These are phyloP conservation scores for Petroica traversi DNA, from an alignment of 2,113 vertebrate genomes.

Conservation along the genomic window DNA sequence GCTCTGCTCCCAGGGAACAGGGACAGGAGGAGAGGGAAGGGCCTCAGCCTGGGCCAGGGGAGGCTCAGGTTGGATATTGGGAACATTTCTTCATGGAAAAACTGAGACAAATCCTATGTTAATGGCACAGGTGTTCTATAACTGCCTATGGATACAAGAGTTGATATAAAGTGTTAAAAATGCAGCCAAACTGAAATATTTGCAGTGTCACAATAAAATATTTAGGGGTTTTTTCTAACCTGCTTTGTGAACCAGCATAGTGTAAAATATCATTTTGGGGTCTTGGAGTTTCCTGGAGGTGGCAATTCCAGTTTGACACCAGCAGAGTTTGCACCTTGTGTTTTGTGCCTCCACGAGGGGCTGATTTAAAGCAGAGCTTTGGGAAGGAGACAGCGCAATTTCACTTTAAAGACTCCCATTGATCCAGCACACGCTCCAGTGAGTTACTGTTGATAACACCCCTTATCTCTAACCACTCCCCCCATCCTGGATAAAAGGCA, in stretches of 20 bases:
- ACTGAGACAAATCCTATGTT: not conserved
- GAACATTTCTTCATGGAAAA: no score
- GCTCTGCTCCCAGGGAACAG: no score
- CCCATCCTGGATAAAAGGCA: not conserved
- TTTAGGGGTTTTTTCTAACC: not conserved
- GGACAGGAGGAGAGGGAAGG: no score
- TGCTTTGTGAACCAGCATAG: not conserved
- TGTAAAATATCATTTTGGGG: not conserved
- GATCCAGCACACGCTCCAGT: constrained; percentile 19
- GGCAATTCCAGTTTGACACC: not conserved
- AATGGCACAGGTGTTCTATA: not conserved
- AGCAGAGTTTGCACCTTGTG: not conserved
- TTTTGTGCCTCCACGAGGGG: not conserved
- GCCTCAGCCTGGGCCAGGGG: no score
- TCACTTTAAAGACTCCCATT: constrained; percentile 18
- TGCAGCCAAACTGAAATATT: not conserved
- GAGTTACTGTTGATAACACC: not conserved
- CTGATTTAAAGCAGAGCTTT: constrained; percentile 19
- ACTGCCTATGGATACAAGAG: not conserved
- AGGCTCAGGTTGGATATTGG: no score
- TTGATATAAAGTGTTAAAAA: not conserved
- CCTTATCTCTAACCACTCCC: not conserved
- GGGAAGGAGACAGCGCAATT: not conserved
- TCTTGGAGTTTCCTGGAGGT: not conserved
- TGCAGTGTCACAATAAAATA: not conserved